Conservation (phyloP, 2,888 invertebrate genomes). For the Phrixothrix hirtus region DNA sequence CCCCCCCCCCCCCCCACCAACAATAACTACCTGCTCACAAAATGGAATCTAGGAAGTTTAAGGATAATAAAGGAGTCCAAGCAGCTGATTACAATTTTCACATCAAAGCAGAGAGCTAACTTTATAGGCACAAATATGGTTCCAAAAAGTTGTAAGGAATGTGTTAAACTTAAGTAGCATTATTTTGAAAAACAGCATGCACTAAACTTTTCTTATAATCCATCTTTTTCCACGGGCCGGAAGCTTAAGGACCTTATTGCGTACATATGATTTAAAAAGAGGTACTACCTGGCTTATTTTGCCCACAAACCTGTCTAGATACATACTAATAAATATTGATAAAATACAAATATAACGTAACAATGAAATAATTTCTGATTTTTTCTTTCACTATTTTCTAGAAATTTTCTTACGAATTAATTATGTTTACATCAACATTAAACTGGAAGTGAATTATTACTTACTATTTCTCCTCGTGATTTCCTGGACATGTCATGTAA, state of each 20-base stretch:
- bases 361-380: too few relatives aligned
- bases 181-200: not conserved
- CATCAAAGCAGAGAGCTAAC: too few relatives aligned
- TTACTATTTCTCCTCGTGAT: constrained; percentile 85
- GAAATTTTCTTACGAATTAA: not conserved
- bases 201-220: too few relatives aligned
- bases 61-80: not conserved
- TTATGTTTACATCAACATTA: too few relatives aligned
- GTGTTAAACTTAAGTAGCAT: not conserved
- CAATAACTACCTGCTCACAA: too few relatives aligned
- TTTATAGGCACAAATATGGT: too few relatives aligned
- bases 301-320: too few relatives aligned
- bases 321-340: too few relatives aligned
- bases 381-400: not conserved
- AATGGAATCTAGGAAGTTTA: not conserved
- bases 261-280: too few relatives aligned
- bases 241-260: not conserved
- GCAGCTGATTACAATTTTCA: not conserved
- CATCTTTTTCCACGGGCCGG: not conserved
- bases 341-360: too few relatives aligned
- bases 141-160: not conserved
- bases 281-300: too few relatives aligned
- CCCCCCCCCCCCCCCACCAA: too few relatives aligned
- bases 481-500: constrained; percentile 92
- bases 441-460: constrained; percentile 41